These are phyloP conservation scores for Actinopyga echinites DNA, from an alignment of 53 echinoderm and acorn worm species.

Conservation along the genomic window DNA sequence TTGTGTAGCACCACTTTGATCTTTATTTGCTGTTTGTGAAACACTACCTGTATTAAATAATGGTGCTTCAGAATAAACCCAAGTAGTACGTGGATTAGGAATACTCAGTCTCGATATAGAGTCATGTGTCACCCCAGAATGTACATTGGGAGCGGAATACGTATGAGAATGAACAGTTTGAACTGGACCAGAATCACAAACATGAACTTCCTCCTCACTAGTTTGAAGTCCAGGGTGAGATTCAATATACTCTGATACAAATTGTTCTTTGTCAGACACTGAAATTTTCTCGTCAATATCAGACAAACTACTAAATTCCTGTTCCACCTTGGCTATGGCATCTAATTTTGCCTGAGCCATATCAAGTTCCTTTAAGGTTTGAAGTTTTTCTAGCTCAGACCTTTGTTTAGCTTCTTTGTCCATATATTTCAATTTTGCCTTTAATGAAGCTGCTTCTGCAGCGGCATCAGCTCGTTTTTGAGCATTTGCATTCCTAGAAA, in stretches of 20 bases:
- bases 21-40: too few species aligned
- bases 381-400: slow-evolving; percentile 1
- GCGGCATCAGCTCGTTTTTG: background rate
- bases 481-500: background rate
- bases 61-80: too few species aligned
- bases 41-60: too few species aligned
- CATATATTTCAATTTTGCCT: slow-evolving; percentile 2
- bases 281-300: background rate
- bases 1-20: too few species aligned
- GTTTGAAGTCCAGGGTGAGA: background rate
- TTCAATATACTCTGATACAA: slow-evolving; percentile 7
- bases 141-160: too few species aligned
- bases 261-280: background rate
- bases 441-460: background rate
- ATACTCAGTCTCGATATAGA: too few species aligned
- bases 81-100: too few species aligned
- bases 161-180: too few species aligned
- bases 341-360: slow-evolving; percentile 14
- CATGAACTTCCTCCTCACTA: too few species aligned
- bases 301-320: background rate
- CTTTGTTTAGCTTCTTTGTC: slow-evolving; percentile 14
- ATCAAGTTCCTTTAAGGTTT: background rate
- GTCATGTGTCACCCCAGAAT: too few species aligned
- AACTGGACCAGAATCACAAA: too few species aligned
- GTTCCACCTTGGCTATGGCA: background rate